phyloP scores from a whole-genome alignment of 1,140 invertebrate genomes.

The Drosophila willistoni region DNA sequence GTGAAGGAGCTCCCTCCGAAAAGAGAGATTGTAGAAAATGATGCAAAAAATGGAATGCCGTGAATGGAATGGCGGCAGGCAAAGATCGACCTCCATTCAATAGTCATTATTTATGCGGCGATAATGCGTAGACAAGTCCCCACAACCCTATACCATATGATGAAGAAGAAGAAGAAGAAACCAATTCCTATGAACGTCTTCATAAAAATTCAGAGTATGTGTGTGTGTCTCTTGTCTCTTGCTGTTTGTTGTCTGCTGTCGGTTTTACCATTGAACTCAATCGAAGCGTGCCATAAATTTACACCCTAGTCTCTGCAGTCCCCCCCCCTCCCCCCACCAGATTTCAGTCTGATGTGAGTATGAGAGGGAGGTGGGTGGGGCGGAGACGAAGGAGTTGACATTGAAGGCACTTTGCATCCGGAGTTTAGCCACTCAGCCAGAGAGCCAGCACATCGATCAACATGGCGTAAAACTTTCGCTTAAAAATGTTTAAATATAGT shows the following conservation, averaged over 20 bases:
- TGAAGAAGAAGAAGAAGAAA: conserved; percentile 11
- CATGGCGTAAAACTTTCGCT: conserved; percentile 39
- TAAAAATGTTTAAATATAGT: conserved; percentile 22
- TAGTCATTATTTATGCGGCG: conserved; percentile 70
- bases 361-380: not conserved
- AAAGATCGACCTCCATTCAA: conserved; percentile 25
- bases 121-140: conserved; percentile 67
- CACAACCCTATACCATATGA: not conserved
- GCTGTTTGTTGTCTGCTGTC: conserved; percentile 25
- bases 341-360: conserved; percentile 19
- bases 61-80: not conserved
- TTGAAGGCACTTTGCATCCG: conserved; percentile 55
- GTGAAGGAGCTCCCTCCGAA: no score
- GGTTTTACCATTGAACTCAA: conserved; percentile 73
- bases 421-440: conserved; percentile 4
- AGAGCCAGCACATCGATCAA: conserved; percentile 52
- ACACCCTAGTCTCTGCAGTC: conserved; percentile 36
- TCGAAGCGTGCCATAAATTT: conserved; percentile 80
- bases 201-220: conserved; percentile 37
- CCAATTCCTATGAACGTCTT: conserved; percentile 52
- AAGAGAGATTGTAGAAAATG: no score
- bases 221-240: not conserved
- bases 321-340: no score
- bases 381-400: conserved; percentile 15
- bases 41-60: no score